Percentiles rank a stretch among this genome's conserved stretches.
Evolutionary conservation across 2,888 invertebrate species (phyloP).

Genomic region (Cotesia congregata): DNA sequence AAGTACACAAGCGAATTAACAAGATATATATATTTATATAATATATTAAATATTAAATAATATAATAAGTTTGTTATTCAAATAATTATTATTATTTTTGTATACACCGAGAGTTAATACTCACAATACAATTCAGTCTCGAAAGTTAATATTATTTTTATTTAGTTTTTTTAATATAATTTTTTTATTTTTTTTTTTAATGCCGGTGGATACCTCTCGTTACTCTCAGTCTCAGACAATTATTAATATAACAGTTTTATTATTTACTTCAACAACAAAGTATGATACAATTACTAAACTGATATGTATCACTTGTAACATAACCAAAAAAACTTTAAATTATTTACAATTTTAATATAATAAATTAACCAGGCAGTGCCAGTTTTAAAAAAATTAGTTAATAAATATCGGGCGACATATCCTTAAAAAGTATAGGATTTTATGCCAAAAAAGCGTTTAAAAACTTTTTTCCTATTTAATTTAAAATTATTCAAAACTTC

Average conservation of each 20-base stretch:
- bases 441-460: no score
- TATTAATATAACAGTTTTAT: not conserved
- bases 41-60: not conserved
- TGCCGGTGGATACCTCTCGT: not conserved
- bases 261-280: not conserved
- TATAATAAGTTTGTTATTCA: not conserved
- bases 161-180: not conserved
- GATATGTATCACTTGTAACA: not conserved
- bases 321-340: not conserved
- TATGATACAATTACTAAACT: not conserved
- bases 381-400: not conserved
- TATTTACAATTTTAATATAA: not conserved
- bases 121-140: conserved; percentile 16
- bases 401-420: no score
- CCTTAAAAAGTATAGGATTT: no score
- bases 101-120: conserved; percentile 28
- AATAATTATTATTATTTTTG: conserved; percentile 17
- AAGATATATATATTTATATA: not conserved
- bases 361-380: not conserved
- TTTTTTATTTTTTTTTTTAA: conserved; percentile 6
- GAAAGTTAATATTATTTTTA: conserved; percentile 7
- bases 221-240: not conserved
- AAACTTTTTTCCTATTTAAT: no score
- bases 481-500: no score
- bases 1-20: not conserved